Percentiles rank a stretch among this genome's conserved stretches.
These are phyloP conservation scores for Polymixis flavicincta DNA, from an alignment of 2,888 invertebrate species.

Conservation along the genomic window DNA sequence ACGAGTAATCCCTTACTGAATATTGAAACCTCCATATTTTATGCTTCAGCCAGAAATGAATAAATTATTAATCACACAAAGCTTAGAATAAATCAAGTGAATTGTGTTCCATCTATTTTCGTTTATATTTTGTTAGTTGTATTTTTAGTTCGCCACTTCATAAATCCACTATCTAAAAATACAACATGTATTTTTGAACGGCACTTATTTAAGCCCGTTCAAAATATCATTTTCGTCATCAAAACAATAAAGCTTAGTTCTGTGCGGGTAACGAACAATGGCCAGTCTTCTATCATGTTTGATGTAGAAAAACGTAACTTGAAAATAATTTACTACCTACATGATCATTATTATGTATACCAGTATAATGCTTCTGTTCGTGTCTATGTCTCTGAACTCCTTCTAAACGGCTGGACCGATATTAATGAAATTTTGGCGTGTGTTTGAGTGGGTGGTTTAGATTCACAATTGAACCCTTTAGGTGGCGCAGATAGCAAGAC, in stretches of 20 bases:
- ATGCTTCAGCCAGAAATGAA: not conserved
- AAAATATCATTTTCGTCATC: constrained; percentile 17
- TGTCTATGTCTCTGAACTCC: too few species aligned
- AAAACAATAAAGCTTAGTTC: constrained; percentile 22
- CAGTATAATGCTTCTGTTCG: too few species aligned
- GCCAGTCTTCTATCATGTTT: not conserved
- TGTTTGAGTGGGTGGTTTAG: too few species aligned
- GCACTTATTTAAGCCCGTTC: not conserved
- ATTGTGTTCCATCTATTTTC: not conserved
- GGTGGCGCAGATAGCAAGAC: too few species aligned
- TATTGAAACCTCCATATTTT: constrained; percentile 1
- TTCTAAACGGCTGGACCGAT: too few species aligned
- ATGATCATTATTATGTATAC: too few species aligned
- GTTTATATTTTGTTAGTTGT: constrained; percentile 11
- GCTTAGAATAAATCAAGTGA: not conserved
- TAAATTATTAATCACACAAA: not conserved
- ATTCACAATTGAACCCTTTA: too few species aligned
- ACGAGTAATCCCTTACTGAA: constrained; percentile 8
- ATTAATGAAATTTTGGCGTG: too few species aligned
- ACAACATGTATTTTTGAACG: constrained; percentile 9
- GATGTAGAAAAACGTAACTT: not conserved
- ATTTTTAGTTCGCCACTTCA: constrained; percentile 12
- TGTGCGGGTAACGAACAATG: not conserved
- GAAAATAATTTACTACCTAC: not conserved
- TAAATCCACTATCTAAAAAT: constrained; percentile 31